Evolutionary conservation across 1,140 invertebrate species (phyloP), one percentile per base, ranked within the genome.

Genomic region (Cydia fagiglandana): DNA sequence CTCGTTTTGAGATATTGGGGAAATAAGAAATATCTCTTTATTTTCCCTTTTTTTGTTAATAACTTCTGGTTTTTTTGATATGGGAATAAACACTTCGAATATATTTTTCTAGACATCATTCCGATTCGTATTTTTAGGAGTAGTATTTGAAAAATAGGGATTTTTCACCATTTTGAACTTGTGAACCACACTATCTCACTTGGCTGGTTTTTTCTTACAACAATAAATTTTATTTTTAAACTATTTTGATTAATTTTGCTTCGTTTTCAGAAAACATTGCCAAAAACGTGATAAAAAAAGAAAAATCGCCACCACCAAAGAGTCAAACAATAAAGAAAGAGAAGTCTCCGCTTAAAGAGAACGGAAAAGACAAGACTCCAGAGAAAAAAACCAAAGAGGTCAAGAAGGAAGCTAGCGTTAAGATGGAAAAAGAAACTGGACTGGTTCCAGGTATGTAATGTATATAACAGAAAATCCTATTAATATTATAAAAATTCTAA

Each of bases 391-490:
- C 12, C 9, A 30, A 34, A 34, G 28, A 30, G 6, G 13, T 70
- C 6, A 70, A 70, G 10, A 73, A 73, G 13, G 47, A 73, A 50
- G 45, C 4, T 47, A 20, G 6, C 2, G 70, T 73, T 17, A 73
- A 73, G 73, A 53, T 53, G 24, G 73, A 73, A 73, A 73, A 50
- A 24, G 70, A 70, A 10, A 34, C 38, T 17, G 66, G 38, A n/a
- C 4, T 70, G 9, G 66, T 70, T 41, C n/a, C 66, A 70, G 66
- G 66, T 70, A 70, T 41, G 34, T 41, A 30, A 34, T 34, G 30
- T 47, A 13, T n/a, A 24, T 10, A 28, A 30, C 56, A 20, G 56
- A 17, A 20, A 9, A 61, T 61, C 7, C n/a, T n/a, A n/a, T n/a
- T n/a, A n/a, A n/a, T n/a, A n/a, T n/a, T n/a, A n/a, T n/a, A n/a